These are phyloP conservation scores for Hassar affinis DNA, from an alignment of 2,113 vertebrate genomes.

Conservation along the genomic window DNA sequence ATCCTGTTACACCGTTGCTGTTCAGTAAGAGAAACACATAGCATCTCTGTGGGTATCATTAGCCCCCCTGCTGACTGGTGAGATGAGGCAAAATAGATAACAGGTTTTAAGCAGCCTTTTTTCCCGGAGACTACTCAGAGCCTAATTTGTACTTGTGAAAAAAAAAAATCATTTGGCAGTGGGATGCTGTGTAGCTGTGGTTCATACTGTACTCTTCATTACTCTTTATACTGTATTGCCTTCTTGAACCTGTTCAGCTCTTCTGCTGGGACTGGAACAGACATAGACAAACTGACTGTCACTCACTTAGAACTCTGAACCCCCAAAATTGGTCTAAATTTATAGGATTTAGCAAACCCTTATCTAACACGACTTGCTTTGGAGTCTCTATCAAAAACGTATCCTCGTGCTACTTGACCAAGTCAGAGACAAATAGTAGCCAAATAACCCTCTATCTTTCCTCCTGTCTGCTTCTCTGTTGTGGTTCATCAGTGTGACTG, in stretches of 20 bases:
- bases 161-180: background rate
- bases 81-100: background rate
- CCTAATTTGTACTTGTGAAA: background rate
- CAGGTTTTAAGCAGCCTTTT: constrained; percentile 16
- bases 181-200: background rate
- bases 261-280: background rate
- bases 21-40: background rate
- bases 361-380: background rate
- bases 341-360: background rate
- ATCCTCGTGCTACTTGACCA: background rate
- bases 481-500: constrained; percentile 54
- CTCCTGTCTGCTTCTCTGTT: constrained; percentile 25
- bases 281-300: constrained; percentile 21
- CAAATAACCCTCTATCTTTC: background rate
- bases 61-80: background rate
- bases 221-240: background rate
- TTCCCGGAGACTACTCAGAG: background rate
- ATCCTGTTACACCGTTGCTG: background rate
- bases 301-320: constrained; percentile 13
- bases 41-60: constrained; percentile 6
- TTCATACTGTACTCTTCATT: no score
- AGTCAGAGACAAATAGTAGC: background rate
- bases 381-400: background rate
- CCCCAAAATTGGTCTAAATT: constrained; percentile 1
- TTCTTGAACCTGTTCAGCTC: background rate